phyloP scores from a whole-genome alignment of 2,888 invertebrate species.

The Apamea crenata region DNA sequence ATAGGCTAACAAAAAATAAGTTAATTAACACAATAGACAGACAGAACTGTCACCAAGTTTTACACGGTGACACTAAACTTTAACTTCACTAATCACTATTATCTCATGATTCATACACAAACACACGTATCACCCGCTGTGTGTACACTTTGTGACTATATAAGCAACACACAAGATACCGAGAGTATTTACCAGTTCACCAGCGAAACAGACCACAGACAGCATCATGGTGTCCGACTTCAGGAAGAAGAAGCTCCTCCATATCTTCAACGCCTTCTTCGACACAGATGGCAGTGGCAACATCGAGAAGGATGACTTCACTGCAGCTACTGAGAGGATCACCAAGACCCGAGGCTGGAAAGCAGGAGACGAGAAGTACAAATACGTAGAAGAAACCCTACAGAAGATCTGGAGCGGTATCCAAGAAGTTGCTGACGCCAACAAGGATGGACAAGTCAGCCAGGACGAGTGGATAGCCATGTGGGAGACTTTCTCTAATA shows the following conservation, averaged over 20 bases:
- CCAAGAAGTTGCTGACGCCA: slow-evolving; percentile 94
- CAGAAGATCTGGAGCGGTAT: slow-evolving; percentile 96
- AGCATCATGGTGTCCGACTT: slow-evolving; percentile 94
- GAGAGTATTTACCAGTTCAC: slow-evolving; percentile 49
- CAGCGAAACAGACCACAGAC: slow-evolving; percentile 25
- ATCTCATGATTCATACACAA: slow-evolving; percentile 65
- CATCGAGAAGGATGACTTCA: slow-evolving; percentile 97
- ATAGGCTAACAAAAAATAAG: not conserved
- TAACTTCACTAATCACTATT: slow-evolving; percentile 53
- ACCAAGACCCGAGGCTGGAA: slow-evolving; percentile 95
- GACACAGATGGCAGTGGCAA: slow-evolving; percentile 97
- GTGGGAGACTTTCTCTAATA: slow-evolving; percentile 92
- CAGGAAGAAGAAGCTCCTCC: slow-evolving; percentile 96
- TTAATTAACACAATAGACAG: slow-evolving; percentile 14
- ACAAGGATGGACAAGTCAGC: slow-evolving; percentile 95
- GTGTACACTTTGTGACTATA: slow-evolving; percentile 56
- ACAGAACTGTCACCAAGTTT: not conserved
- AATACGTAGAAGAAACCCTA: slow-evolving; percentile 93
- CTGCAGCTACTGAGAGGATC: slow-evolving; percentile 95
- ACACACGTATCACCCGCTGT: slow-evolving; percentile 36
- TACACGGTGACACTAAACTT: slow-evolving; percentile 17
- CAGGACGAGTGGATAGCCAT: slow-evolving; percentile 76
- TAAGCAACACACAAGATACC: slow-evolving; percentile 40
- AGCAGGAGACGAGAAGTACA: slow-evolving; percentile 93
- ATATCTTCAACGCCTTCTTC: slow-evolving; percentile 96